phyloP scores from a whole-genome alignment of 2,113 vertebrate genomes.

The Solea senegalensis region DNA sequence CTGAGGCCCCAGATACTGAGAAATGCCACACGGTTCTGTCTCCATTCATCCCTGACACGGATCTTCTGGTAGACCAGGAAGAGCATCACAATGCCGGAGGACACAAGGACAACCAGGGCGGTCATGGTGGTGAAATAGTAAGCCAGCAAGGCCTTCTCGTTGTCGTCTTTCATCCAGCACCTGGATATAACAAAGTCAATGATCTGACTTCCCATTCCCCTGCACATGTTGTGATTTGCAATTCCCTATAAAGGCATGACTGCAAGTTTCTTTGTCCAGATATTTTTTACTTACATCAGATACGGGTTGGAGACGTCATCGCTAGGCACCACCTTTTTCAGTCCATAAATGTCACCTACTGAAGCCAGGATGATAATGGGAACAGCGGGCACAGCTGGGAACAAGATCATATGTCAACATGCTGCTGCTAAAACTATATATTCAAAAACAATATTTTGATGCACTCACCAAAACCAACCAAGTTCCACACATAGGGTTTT shows the following conservation, averaged over 20 bases:
- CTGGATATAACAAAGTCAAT: constrained; percentile 47
- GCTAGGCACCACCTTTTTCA: constrained; percentile 41
- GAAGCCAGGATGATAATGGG: constrained; percentile 61
- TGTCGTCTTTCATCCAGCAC: constrained; percentile 78
- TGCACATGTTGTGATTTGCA: neutral
- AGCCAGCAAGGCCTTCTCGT: constrained; percentile 39
- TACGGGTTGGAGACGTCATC: constrained; percentile 44
- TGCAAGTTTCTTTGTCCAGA: too few relatives aligned
- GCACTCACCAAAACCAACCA: constrained; percentile 79
- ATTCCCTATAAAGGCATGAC: neutral
- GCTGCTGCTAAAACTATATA: neutral
- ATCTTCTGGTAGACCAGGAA: constrained; percentile 71
- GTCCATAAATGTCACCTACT: constrained; percentile 74
- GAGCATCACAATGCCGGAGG: constrained; percentile 74
- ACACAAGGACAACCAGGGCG: constrained; percentile 60
- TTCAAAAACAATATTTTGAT: neutral
- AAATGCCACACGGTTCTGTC: constrained; percentile 68
- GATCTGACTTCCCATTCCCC: neutral
- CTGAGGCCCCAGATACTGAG: constrained; percentile 84
- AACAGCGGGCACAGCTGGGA: constrained; percentile 70
- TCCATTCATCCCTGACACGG: constrained; percentile 69
- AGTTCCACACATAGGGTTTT: constrained; percentile 61
- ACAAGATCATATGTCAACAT: neutral
- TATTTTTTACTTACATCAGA: too few relatives aligned
- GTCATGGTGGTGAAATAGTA: constrained; percentile 72